Base-by-base conservation (phyloP, 2,888 invertebrate species). In the Machimus rusticus region DNA sequence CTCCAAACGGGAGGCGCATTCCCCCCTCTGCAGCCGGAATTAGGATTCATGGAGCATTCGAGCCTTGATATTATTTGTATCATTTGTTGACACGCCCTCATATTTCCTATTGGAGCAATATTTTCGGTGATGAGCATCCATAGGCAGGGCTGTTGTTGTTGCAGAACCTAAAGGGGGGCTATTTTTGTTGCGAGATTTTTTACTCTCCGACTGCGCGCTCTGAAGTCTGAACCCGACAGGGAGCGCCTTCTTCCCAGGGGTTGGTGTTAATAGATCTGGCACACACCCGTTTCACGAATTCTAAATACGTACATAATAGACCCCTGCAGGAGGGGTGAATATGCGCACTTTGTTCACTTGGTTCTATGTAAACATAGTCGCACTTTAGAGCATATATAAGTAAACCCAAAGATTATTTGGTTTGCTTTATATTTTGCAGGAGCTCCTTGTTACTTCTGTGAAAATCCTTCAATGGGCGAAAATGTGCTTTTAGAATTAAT, bases 401-500 rank as follows among this genome's bases (percentile, higher is more conserved):
- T 66, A 78, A 66, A 66, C 79, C 74, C 79, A 88, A 88, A 87
- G 88, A 87, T 87, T 88, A 87, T 87, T 88, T 87, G 87, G 74
- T 55, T 78, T 78, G 77, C 79, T 88, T 88, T 88, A 85, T 88
- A 78, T 81, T 86, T 28, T n/a, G 31, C 66, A 86, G 57, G 84
- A 76, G 34, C 31, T 81, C 39, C 86, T 87, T 86, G 85, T 86
- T 81, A 31, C 34, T 57, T 57, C 74, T 55, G 28, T 87, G 78
- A 87, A 87, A 74, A 77, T 77, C 19, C 79, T 84, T 84, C 79
- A 87, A 86, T 82, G 85, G 84, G 85, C 84, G 86, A 85, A 86
- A 88, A 88, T 88, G 88, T 87, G 86, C 88, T 87, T 88, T 88
- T 87, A 88, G 88, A 84, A 87, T 88, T 88, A 88, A 88, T 88